Percentiles rank a stretch among this genome's conserved stretches.
phyloP scores from a whole-genome alignment of 2,888 invertebrate genomes.

The Tromatobia lineatoria region DNA sequence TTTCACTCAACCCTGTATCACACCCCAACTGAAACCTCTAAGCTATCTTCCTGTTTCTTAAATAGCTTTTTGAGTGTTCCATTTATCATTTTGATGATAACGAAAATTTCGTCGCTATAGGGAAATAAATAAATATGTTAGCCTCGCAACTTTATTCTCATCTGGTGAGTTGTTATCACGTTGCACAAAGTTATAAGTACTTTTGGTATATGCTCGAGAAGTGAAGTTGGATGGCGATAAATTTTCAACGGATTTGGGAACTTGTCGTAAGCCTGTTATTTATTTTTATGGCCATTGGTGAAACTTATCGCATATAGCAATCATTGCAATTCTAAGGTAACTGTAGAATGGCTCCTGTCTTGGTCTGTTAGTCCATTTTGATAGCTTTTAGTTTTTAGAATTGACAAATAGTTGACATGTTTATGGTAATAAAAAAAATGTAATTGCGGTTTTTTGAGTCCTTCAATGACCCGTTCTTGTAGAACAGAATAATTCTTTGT shows the following conservation, averaged over 20 bases:
- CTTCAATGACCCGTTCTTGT: too few relatives aligned
- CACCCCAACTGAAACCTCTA: conserved; percentile 11
- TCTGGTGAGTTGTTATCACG: not conserved
- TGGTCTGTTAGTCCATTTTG: too few relatives aligned
- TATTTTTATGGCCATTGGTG: not conserved
- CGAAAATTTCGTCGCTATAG: conserved; percentile 37
- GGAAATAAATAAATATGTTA: conserved; percentile 6
- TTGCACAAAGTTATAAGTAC: not conserved
- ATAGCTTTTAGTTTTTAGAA: too few relatives aligned
- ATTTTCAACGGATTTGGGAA: not conserved
- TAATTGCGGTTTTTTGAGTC: too few relatives aligned
- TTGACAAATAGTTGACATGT: too few relatives aligned
- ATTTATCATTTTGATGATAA: conserved; percentile 56
- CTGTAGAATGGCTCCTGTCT: too few relatives aligned
- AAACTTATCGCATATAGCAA: too few relatives aligned
- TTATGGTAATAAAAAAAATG: too few relatives aligned
- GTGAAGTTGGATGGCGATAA: not conserved
- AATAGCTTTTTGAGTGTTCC: conserved; percentile 49
- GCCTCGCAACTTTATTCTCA: not conserved
- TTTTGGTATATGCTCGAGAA: not conserved
- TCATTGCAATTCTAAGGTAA: too few relatives aligned
- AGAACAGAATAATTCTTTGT: too few relatives aligned
- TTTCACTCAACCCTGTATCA: conserved; percentile 42
- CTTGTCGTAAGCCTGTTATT: not conserved
- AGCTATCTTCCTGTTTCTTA: conserved; percentile 31